phyloP scores from a whole-genome alignment of 1,140 invertebrate genomes.

The Dendroctonus valens region DNA sequence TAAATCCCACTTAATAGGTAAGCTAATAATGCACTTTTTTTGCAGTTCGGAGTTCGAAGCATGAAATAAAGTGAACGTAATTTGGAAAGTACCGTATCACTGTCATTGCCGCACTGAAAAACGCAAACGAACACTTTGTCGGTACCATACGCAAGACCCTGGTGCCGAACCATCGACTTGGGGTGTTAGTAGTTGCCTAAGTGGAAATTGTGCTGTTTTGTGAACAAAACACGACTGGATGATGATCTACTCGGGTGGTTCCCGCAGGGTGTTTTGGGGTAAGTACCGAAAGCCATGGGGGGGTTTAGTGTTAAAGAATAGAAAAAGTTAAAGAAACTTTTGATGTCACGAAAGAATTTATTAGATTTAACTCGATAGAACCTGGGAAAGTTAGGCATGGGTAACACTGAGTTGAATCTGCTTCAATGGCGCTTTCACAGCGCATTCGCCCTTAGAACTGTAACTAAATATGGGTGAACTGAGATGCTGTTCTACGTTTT shows the following conservation, averaged over 20 bases:
- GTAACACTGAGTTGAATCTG: too few species aligned
- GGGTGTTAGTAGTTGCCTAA: background rate
- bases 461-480: too few species aligned
- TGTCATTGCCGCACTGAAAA: background rate
- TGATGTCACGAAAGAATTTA: background rate
- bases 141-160: background rate
- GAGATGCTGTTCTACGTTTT: too few species aligned
- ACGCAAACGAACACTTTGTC: background rate
- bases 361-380: background rate
- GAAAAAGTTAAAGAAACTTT: background rate
- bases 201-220: background rate
- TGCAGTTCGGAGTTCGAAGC: too few species aligned
- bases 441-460: too few species aligned
- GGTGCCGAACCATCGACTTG: background rate
- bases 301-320: background rate
- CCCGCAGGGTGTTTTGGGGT: constrained; percentile 2
- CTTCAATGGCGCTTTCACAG: too few species aligned
- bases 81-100: constrained; percentile 9
- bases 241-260: background rate
- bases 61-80: constrained; percentile 1
- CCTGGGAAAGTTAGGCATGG: too few species aligned
- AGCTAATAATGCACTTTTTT: too few species aligned
- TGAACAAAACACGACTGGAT: background rate
- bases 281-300: background rate
- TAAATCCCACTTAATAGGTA: too few species aligned